Base-by-base conservation (phyloP, 2,888 invertebrate genomes). In the Sipha maydis region DNA sequence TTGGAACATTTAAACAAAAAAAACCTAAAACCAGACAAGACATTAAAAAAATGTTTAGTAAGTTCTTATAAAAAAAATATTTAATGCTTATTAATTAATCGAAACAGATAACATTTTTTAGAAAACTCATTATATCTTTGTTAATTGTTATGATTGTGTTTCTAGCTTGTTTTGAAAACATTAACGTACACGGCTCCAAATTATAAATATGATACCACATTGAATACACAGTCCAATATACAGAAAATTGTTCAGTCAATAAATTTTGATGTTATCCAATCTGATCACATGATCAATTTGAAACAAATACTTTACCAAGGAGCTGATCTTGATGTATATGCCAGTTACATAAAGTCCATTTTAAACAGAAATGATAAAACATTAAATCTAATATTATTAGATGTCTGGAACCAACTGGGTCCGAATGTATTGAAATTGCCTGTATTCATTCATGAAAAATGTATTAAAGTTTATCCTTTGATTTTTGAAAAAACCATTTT, bases 401-500 rank as follows among this genome's bases (percentile, higher is more conserved):
- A 76, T 25, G 31, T 31, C 79, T 88, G 88, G 88, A 76, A 25
- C n/a, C 61, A 76, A 31, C 79, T 88, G 61, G 82, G 82, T 38
- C 48, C 61, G 31, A 75, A 76, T 34, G 61, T 82, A 31, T 75
- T 88, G 0, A 75, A 34, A 75, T 75, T 88, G 31, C 88, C 88
- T 4, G 56, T 88, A 75, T 28, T 31, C 25, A 48, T 88, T 67
- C 82, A 76, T 19, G 88, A 88, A 82, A 75, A 82, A 41, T n/a
- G 48, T 34, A 88, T 88, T 67, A 19, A 88, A 67, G 61, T 41
- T 5, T 54, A 61, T 41, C 82, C 88, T 61, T 25, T 82, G 56
- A 34, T 88, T 82, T 88, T 88, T 82, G 88, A 88, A 82, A 88
- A 82, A 67, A 88, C 88, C 1, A 48, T 88, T 31, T 76, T 88